Evolutionary conservation across 2,888 invertebrate genomes (phyloP), one percentile per base, ranked within the genome.

Genomic region (Chesias legatella): DNA sequence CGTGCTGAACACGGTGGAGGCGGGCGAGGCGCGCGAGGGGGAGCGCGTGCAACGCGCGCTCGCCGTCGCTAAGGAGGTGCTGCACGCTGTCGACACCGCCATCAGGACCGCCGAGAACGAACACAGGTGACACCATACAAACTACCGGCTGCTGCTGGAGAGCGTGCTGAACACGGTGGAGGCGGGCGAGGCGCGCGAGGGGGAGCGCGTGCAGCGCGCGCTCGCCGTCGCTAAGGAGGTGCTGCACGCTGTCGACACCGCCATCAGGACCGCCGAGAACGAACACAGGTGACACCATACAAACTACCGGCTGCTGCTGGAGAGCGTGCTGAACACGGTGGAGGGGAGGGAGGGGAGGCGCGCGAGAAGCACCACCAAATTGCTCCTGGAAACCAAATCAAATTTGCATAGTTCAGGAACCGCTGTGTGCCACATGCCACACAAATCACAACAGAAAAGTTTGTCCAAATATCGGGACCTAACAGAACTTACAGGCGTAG

Each of bases 61-160:
- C 4, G 65, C 61, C 25, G 72, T 78, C 1, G 88, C 88, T 31
- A 80, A 78, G 53, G 84, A 85, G 1, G 88, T 88, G 20, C 64
- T 89, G 56, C 82, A 85, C 35, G 57, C 62, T 1, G 89, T 89
- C 1, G 88, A 89, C 49, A 79, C 79, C 0, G 82, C 88, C 10
- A 81, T 89, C 17, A 53, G 85, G 4, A 81, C 80, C 0, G 76
- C 81, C 0, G 89, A 89, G 72, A 88, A 89, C 39, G 79, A 86
- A 35, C 86, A 88, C 61, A 73, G 88, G 86, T 85, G 7, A 6
- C 43, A 11, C 7, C 8, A 11, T 9, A 3, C 7, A 7, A 10
- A 21, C 9, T 11, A 7, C 9, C 11, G 9, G 8, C 10, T 89
- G 0, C 7, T 1, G 6, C n/a, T 7, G 7, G 6, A 31, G 7